phyloP scores from a whole-genome alignment of 1,140 invertebrate species.

The Bombus breviceps region DNA sequence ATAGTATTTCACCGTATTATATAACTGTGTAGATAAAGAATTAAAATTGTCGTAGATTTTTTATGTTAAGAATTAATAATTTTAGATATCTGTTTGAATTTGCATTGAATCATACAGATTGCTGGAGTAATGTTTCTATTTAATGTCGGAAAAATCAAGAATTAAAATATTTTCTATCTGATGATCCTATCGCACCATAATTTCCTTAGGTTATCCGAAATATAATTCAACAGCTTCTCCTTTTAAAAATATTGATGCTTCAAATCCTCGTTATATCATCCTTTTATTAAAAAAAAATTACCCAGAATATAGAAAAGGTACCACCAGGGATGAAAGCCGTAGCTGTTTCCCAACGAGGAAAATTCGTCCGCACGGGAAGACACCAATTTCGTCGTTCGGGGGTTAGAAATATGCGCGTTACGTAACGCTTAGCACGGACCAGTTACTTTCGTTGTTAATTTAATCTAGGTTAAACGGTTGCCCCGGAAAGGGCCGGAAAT shows the following conservation, averaged over 20 bases:
- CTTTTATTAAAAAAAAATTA: background rate
- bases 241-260: background rate
- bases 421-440: slow-evolving; percentile 31
- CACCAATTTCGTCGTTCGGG: slow-evolving; percentile 27
- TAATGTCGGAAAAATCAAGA: background rate
- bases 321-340: background rate
- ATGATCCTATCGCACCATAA: no score
- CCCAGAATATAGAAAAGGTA: background rate
- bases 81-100: no score
- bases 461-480: slow-evolving; percentile 50
- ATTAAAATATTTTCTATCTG: background rate
- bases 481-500: slow-evolving; percentile 31
- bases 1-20: no score
- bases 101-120: no score
- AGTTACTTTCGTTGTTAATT: slow-evolving; percentile 48
- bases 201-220: no score
- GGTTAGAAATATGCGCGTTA: slow-evolving; percentile 6
- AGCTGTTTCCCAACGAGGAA: background rate
- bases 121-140: no score
- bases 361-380: background rate
- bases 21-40: no score
- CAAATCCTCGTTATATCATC: background rate
- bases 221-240: background rate
- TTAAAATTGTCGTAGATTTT: no score
- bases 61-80: no score